Conservation (phyloP, 2,797 vertebrate species). For the Tympanoctomys barrerae region DNA sequence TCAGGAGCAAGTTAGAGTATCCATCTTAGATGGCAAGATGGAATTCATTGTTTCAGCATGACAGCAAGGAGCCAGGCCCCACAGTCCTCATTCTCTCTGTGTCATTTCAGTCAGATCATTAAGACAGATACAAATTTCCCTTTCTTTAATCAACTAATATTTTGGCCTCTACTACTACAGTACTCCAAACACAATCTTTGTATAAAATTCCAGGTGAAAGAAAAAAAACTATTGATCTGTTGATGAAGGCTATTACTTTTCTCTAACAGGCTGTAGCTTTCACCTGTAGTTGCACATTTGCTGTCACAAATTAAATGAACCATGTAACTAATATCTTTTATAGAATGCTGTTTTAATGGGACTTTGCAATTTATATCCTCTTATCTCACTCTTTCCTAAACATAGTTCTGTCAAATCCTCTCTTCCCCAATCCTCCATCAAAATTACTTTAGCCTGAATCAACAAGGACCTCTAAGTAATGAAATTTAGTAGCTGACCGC, state of each 20-base stretch:
- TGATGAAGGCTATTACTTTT: constrained; percentile 47
- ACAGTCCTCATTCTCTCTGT: neutral
- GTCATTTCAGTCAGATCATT: neutral
- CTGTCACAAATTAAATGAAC: neutral
- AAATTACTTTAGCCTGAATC: constrained; percentile 3
- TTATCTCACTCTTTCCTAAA: neutral
- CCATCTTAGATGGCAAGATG: neutral
- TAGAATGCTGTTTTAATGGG: neutral
- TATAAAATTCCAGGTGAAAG: constrained; percentile 32
- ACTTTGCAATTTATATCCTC: neutral
- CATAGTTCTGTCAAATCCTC: neutral
- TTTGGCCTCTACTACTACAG: constrained; percentile 17
- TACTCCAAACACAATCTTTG: constrained; percentile 1
- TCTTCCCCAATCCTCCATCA: neutral
- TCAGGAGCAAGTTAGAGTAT: neutral
- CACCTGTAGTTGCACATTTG: neutral
- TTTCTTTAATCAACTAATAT: neutral
- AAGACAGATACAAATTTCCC: constrained; percentile 44
- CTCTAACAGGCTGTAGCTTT: constrained; percentile 16
- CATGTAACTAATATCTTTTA: neutral
- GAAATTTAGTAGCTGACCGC: neutral
- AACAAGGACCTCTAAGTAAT: neutral
- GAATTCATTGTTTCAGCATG: neutral
- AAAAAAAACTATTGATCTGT: neutral
- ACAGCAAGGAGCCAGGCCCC: neutral